phyloP scores from a whole-genome alignment of 1,140 invertebrate species.

The Notospermus geniculatus region DNA sequence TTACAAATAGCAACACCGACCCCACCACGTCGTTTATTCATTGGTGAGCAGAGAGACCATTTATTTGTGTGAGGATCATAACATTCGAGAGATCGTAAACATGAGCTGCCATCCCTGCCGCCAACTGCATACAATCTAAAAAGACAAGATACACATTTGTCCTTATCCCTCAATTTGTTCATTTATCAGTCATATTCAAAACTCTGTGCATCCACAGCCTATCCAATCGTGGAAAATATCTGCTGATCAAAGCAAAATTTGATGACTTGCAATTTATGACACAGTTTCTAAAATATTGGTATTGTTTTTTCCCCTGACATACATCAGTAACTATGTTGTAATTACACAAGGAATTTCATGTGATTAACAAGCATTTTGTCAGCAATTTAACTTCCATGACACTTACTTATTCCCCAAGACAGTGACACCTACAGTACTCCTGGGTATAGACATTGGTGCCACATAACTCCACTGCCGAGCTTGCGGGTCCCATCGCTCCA shows the following conservation, averaged over 20 bases:
- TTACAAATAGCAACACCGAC: constrained; percentile 77
- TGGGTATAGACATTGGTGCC: constrained; percentile 78
- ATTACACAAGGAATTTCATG: no score
- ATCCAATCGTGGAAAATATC: no score
- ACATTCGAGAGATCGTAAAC: constrained; percentile 74
- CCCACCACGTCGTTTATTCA: constrained; percentile 66
- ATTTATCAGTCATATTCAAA: no score
- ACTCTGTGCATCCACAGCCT: no score
- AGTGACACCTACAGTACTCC: constrained; percentile 85
- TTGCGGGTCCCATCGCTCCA: constrained; percentile 86
- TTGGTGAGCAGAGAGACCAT: constrained; percentile 78
- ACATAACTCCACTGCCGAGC: constrained; percentile 84
- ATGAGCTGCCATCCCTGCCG: constrained; percentile 86
- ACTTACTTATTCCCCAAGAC: constrained; percentile 75
- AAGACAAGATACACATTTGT: no score
- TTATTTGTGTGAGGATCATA: constrained; percentile 85
- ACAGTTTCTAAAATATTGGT: no score
- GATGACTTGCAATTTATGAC: no score
- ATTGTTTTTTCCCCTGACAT: no score
- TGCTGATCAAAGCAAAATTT: no score
- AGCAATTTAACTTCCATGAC: background rate
- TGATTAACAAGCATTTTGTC: no score
- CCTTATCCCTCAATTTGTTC: no score
- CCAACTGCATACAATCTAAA: constrained; percentile 84
- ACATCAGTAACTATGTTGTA: no score